Evolutionary conservation across 1,140 invertebrate species (phyloP).

Genomic region (Drosophila nasuta): DNA sequence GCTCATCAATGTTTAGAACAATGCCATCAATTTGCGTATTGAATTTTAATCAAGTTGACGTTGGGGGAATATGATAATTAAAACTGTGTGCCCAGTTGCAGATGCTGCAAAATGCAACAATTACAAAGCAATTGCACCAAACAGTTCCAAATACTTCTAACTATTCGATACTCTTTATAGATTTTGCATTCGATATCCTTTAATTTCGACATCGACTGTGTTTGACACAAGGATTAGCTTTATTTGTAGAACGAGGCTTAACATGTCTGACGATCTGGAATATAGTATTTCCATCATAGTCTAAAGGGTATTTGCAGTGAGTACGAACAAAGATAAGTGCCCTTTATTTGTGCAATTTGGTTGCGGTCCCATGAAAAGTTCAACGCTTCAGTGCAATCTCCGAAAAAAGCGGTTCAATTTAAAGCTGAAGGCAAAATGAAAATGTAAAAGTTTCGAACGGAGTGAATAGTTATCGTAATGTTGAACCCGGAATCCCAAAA

Average conservation of each 20-base stretch:
- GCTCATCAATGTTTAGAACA: slow-evolving; percentile 64
- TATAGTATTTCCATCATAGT: neutral
- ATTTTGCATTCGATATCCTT: too few species aligned
- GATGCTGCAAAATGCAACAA: slow-evolving; percentile 46
- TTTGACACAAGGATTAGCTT: too few species aligned
- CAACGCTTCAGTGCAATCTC: slow-evolving; percentile 16
- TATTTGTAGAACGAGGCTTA: neutral
- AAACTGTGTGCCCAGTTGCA: slow-evolving; percentile 47
- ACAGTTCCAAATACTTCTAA: neutral
- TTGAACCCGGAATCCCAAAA: slow-evolving; percentile 18
- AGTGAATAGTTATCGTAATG: neutral
- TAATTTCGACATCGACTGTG: too few species aligned
- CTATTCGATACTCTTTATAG: slow-evolving; percentile 4
- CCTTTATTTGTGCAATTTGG: slow-evolving; percentile 37
- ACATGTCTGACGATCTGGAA: neutral
- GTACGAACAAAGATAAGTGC: neutral
- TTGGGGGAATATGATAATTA: slow-evolving; percentile 72
- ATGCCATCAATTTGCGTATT: slow-evolving; percentile 57
- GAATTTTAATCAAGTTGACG: slow-evolving; percentile 78
- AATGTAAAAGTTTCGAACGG: slow-evolving; percentile 3
- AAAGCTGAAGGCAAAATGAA: slow-evolving; percentile 24
- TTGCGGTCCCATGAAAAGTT: slow-evolving; percentile 23
- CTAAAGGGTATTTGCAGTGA: slow-evolving; percentile 9
- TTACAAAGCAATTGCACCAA: slow-evolving; percentile 17
- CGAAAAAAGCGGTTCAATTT: slow-evolving; percentile 20